These are phyloP conservation scores for Vollenhovia emeryi DNA, from an alignment of 1,140 invertebrate species.

Conservation along the genomic window DNA sequence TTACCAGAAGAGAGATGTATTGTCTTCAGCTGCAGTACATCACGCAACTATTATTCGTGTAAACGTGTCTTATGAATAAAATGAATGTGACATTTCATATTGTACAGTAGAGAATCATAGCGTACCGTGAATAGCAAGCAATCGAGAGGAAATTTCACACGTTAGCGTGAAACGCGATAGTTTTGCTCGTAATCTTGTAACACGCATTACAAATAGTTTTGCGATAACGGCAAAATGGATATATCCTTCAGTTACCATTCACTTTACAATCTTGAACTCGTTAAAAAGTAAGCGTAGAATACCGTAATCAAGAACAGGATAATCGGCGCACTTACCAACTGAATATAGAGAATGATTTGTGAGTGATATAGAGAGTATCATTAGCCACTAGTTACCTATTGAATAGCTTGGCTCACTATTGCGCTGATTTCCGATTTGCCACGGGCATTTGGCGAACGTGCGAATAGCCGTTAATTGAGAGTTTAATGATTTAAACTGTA, in stretches of 20 bases:
- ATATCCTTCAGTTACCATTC: background rate
- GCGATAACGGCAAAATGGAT: background rate
- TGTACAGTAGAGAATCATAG: background rate
- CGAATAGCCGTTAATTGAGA: background rate
- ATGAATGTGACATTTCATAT: conserved; percentile 41
- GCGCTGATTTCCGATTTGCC: background rate
- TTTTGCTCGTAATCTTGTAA: background rate
- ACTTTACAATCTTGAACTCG: background rate
- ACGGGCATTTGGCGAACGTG: background rate
- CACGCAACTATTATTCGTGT: conserved; percentile 19
- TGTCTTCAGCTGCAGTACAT: conserved; percentile 17
- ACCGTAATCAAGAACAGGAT: conserved; percentile 3
- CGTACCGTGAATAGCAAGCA: background rate
- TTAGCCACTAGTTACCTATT: conserved; percentile 16
- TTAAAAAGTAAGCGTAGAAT: background rate
- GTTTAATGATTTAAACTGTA: background rate
- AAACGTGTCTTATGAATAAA: conserved; percentile 23
- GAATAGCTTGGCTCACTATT: background rate
- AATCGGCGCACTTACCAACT: background rate
- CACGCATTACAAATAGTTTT: background rate
- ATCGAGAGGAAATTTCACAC: background rate
- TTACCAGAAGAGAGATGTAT: conserved; percentile 40
- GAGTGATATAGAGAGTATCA: conserved; percentile 14
- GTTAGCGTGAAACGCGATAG: background rate
- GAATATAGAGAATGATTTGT: background rate